Percentiles rank a stretch among this genome's conserved stretches.
Conservation (phyloP, 1,140 invertebrate genomes). For the Philaenus spumarius region DNA sequence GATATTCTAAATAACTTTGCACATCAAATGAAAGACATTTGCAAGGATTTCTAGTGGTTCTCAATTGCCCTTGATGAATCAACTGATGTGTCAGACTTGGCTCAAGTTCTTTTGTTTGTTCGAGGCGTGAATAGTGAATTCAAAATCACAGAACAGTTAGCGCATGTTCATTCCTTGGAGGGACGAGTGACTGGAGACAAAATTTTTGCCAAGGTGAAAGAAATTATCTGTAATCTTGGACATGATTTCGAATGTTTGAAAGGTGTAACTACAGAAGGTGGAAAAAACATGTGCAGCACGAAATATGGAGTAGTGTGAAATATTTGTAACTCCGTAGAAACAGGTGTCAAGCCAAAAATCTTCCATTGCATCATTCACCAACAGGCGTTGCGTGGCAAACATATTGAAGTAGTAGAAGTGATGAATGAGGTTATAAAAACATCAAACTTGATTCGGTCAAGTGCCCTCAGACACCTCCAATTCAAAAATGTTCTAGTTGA, state of each 20-base stretch:
- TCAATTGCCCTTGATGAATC: no score
- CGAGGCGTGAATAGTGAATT: no score
- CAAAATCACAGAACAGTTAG: conserved; percentile 35
- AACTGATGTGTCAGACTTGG: no score
- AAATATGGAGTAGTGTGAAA: conserved; percentile 30
- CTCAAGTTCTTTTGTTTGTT: no score
- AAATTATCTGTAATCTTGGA: conserved; percentile 22
- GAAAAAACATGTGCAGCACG: conserved; percentile 33
- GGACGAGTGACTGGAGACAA: conserved; percentile 31
- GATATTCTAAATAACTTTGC: conserved; percentile 30
- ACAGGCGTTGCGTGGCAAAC: conserved; percentile 30
- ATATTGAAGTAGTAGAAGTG: conserved; percentile 30
- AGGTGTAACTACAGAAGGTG: conserved; percentile 35
- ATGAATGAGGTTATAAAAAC: no score
- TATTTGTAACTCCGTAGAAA: conserved; percentile 25
- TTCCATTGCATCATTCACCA: conserved; percentile 35
- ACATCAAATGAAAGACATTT: no score
- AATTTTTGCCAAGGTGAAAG: conserved; percentile 30
- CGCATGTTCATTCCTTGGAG: conserved; percentile 29
- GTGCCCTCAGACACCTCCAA: conserved; percentile 32
- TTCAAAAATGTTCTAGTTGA: conserved; percentile 35
- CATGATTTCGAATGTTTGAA: conserved; percentile 24
- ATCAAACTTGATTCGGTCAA: conserved; percentile 35
- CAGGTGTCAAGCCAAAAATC: conserved; percentile 34
- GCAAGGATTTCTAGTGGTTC: no score